A percentile compares a stretch with the other conserved stretches of the same genome.
phyloP scores from a whole-genome alignment of 2,888 invertebrate genomes.

The Taenaris catops region DNA sequence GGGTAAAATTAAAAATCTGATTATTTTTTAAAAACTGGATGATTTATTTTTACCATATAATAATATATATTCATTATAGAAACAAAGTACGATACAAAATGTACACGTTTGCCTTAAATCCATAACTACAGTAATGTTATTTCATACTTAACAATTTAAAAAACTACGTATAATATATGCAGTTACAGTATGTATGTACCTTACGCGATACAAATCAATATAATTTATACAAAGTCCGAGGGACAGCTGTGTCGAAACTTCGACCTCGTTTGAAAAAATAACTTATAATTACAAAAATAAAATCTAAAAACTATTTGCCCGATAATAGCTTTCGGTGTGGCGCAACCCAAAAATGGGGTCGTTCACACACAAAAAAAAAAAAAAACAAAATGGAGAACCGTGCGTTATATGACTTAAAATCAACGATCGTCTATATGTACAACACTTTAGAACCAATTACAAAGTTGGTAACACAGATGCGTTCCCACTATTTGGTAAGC shows the following conservation, averaged over 20 bases:
- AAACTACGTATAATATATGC: constrained; percentile 78
- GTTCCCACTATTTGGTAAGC: constrained; percentile 64
- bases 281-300: constrained; percentile 40
- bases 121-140: constrained; percentile 69
- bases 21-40: constrained; percentile 82
- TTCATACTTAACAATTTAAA: constrained; percentile 80
- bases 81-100: constrained; percentile 89
- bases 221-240: constrained; percentile 75
- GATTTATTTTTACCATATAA: constrained; percentile 84
- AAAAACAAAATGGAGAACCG: constrained; percentile 34
- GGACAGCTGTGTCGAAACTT: constrained; percentile 37
- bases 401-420: constrained; percentile 37
- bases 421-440: constrained; percentile 44
- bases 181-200: constrained; percentile 60
- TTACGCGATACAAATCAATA: constrained; percentile 67
- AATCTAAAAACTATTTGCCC: constrained; percentile 54
- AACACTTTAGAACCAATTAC: constrained; percentile 58
- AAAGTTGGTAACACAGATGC: constrained; percentile 47
- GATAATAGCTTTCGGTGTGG: constrained; percentile 53
- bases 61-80: constrained; percentile 84
- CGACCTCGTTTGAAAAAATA: constrained; percentile 37
- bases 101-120: constrained; percentile 82
- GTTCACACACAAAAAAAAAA: too few relatives aligned
- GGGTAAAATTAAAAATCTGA: constrained; percentile 51
- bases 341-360: constrained; percentile 46